Percentiles rank a stretch among this genome's conserved stretches.
These are phyloP conservation scores for Garra rufa DNA, from an alignment of 2,113 vertebrate species.

Conservation along the genomic window DNA sequence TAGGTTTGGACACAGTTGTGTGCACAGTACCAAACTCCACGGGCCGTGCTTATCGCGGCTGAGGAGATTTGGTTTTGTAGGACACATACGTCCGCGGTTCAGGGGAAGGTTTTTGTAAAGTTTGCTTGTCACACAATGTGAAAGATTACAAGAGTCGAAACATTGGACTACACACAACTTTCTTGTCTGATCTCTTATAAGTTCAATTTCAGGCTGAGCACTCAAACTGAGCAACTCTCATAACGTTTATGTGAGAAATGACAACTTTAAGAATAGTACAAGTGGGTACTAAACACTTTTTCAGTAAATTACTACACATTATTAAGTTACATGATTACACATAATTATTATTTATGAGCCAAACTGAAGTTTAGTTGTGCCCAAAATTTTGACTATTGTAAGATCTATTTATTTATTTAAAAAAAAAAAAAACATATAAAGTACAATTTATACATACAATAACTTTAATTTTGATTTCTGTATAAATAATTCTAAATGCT, in stretches of 20 bases:
- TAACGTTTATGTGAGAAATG: not conserved
- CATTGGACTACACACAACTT: not conserved
- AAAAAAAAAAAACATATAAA: not conserved
- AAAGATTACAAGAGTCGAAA: constrained; percentile 16
- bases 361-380: not conserved
- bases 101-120: constrained; percentile 29
- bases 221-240: not conserved
- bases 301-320: not conserved
- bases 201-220: not conserved
- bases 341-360: not conserved
- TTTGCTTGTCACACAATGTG: constrained; percentile 22
- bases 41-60: constrained; percentile 46
- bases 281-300: not conserved
- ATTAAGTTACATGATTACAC: not conserved
- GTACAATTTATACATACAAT: not conserved
- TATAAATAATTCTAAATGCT: not conserved
- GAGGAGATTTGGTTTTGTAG: constrained; percentile 48
- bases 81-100: constrained; percentile 18
- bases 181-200: not conserved
- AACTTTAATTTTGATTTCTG: not conserved
- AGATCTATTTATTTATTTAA: not conserved
- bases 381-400: not conserved
- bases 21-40: constrained; percentile 51
- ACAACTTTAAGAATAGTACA: not conserved
- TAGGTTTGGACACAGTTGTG: constrained; percentile 58